Evolutionary conservation across 2,113 vertebrate species (phyloP), one percentile per base, ranked within the genome.

Genomic region (Calidris pugnax): DNA sequence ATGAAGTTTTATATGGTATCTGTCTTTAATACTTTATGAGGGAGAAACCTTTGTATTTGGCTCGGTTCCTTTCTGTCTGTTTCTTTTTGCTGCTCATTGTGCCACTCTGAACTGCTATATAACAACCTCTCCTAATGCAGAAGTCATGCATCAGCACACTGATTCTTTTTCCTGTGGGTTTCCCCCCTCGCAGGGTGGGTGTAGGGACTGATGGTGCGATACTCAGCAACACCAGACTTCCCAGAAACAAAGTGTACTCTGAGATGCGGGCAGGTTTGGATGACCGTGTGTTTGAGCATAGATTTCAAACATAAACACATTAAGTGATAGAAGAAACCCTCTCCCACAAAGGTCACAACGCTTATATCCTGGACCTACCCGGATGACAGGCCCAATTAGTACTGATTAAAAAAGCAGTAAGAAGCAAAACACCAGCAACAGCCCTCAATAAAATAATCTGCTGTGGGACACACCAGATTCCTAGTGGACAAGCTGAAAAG

Each of bases 271-370:
- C 74, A 77, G 62, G 71, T 88, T 90, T 53, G 35, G 48, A 75
- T 82, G 57, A 73, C 79, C 1, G 0, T 21, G 66, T 66, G 41
- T 62, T 71, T 56, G 56, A 89, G 64, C 48, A 26, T 7, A n/a
- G 74, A 87, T 73, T 94, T 93, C 87, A 97, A 96, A 94, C 66
- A 87, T 45, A 91, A 96, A 94, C 91, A 94, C 63, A 63, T 87
- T 72, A 81, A 62, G 69, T 15, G 66, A 83, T 26, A 84, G 79
- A 85, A 92, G 39, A 78, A 68, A 76, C 77, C 37, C 39, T 90
- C 69, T 95, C 93, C 85, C 89, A 74, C 73, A 64, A 45, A 90
- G 43, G 55, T 87, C 93, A 82, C 71, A 55, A 41, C 47, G 66
- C 79, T 75, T 87, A 55, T 7, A 91, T 66, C 48, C 86, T 87